Base-by-base conservation (phyloP, 1,140 invertebrate species). In the Watersipora subatra region DNA sequence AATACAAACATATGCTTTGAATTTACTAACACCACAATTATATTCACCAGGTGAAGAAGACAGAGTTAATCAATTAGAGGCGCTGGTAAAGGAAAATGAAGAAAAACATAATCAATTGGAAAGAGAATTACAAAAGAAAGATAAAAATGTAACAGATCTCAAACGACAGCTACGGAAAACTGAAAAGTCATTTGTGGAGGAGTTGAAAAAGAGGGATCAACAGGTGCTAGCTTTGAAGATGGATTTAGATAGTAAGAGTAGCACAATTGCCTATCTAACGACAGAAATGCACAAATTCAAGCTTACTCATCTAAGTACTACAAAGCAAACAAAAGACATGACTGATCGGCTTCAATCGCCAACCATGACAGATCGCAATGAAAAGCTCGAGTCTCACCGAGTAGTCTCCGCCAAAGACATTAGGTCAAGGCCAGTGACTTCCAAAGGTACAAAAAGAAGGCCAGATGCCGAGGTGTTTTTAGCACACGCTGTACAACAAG, bases 261-360 rank as follows among this genome's bases (percentile, higher is more conserved):
- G 71, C 63, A 73, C 68, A 59, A 72, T 73, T 61, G 75, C 73
- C 17, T 72, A 73, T 62, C 70, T 75, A 24, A 73, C 73, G 61
- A 72, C 73, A 57, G 70, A 76, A 65, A 64, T 76, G 29, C 71
- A 73, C 61, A 71, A 69, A 58, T 57, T 71, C 28, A 76, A 75
- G 64, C 63, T 67, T 19, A 67, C 71, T 62, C n/a, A n/a, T n/a
- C n/a, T n/a, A n/a, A n/a, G n/a, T n/a, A n/a, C n/a, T n/a, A n/a
- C n/a, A n/a, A n/a, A n/a, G n/a, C n/a, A n/a, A n/a, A n/a, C n/a
- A n/a, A n/a, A n/a, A n/a, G 64, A 65, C 29, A 72, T 69, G 65
- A 63, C 28, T 1, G 62, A 64, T 7, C 7, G 7, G 7, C 7
- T 46, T 7, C 34, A 7, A 12, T 46, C 34, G 7, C 34, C 34